Evolutionary conservation across 2,888 invertebrate species (phyloP), one percentile per base, ranked within the genome.

Genomic region (Vesta saturnalis): DNA sequence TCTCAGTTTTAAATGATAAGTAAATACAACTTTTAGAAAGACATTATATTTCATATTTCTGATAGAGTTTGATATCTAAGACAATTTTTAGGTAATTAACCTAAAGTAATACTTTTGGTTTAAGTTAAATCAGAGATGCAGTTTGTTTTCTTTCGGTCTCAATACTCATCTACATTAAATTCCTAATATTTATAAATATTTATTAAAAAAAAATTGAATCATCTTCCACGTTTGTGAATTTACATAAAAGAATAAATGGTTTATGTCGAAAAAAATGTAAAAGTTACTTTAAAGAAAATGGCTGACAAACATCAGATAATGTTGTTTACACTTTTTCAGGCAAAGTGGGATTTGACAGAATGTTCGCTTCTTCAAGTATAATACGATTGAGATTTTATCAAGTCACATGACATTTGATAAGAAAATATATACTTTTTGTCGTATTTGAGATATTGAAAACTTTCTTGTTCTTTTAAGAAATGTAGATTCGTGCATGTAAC

Each of bases 351-450:
- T 18, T 52, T 52, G 52, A 52, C 19, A 52, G 52, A 52, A 52
- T 52, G 19, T 52, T 19, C 52, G 52, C 19, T 52, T 19, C 19
- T 19, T 52, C 52, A 12, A 52, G 52, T 52, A 19, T 52, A 52
- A 52, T 52, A 52, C 19, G 52, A 52, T 52, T 52, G 52, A 52
- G 52, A 18, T 52, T 52, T 49, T 49, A 49, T 49, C 47, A 49
- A 15, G 14, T 49, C 47, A 18, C 47, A 52, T 52, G 21, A 21
- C 19, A 21, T 52, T 52, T 19, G 52, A 52, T 52, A 52, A 52
- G 52, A 52, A 52, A 52, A 52, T 52, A 21, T 52, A 52, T 39
- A 39, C 39, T 39, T 39, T 39, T n/a, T n/a, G n/a, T n/a, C n/a
- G 39, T n/a, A 39, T 39, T 39, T n/a, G 12, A 39, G 8, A 2